Evolutionary conservation across 2,113 vertebrate species (phyloP).

Genomic region (Nothocercus julius): DNA sequence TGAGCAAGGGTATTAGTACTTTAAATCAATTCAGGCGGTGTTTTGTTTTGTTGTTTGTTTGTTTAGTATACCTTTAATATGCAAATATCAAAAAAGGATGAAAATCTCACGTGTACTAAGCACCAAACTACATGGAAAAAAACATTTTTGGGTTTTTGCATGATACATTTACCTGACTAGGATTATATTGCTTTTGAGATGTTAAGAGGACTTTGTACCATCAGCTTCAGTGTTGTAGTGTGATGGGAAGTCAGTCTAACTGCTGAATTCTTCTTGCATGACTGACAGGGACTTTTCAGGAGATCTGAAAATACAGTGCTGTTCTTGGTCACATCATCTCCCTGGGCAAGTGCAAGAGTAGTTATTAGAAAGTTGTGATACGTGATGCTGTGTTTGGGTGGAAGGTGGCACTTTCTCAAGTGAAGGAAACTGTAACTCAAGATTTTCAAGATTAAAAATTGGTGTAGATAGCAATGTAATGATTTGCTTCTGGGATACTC

Average conservation of each 20-base stretch:
- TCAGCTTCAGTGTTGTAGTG: neutral
- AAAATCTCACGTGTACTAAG: neutral
- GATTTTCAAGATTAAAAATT: neutral
- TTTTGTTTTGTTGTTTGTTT: too few species aligned
- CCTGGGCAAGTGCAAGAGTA: neutral
- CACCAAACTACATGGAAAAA: neutral
- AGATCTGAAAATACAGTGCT: neutral
- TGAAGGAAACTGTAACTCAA: neutral
- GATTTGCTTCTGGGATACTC: neutral
- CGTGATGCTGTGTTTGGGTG: neutral
- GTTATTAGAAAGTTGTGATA: neutral
- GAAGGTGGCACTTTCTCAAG: neutral
- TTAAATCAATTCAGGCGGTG: neutral
- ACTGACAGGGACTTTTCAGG: neutral
- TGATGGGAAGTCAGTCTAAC: neutral
- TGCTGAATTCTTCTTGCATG: neutral
- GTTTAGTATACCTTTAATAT: neutral
- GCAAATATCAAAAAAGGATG: neutral
- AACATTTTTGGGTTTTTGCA: neutral
- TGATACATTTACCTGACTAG: neutral
- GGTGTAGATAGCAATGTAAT: neutral
- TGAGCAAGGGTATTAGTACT: conserved; percentile 43
- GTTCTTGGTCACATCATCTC: neutral
- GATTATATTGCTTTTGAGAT: neutral
- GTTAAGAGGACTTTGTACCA: neutral